These are phyloP conservation scores for Uropsilus gracilis DNA, from an alignment of 2,113 vertebrate genomes.

Conservation along the genomic window DNA sequence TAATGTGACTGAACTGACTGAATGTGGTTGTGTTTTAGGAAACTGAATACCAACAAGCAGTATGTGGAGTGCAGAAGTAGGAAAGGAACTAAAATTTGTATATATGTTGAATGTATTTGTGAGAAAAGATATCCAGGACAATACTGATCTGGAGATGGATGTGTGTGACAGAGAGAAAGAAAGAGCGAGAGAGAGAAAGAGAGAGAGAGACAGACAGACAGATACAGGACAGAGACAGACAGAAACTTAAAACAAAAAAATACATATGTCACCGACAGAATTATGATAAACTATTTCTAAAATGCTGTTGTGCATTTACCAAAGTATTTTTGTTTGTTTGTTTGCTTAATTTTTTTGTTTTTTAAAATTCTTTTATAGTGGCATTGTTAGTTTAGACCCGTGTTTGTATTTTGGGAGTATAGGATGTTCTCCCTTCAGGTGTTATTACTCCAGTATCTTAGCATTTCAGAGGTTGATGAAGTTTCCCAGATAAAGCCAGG, in stretches of 20 bases:
- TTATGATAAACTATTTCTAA: background rate
- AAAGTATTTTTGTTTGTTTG: background rate
- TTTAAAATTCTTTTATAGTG: too few relatives aligned
- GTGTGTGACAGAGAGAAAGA: too few relatives aligned
- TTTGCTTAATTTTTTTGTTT: too few relatives aligned
- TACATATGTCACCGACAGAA: background rate
- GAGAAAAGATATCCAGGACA: background rate
- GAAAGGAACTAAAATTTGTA: background rate
- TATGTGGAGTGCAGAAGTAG: background rate
- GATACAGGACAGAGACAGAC: background rate
- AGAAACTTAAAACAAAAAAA: too few relatives aligned
- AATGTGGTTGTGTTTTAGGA: background rate
- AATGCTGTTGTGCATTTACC: background rate
- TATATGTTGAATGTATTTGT: background rate
- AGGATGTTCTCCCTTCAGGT: too few relatives aligned
- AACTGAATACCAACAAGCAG: background rate
- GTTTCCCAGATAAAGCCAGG: background rate
- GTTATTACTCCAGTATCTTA: background rate
- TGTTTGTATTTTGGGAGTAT: too few relatives aligned
- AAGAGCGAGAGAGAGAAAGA: too few relatives aligned
- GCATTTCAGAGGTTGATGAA: background rate
- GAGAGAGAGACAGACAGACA: too few relatives aligned
- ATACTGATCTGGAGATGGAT: background rate
- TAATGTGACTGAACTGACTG: background rate
- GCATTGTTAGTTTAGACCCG: too few relatives aligned